These are phyloP conservation scores for Gymnodraco acuticeps DNA, from an alignment of 2,797 vertebrate species.

Conservation along the genomic window DNA sequence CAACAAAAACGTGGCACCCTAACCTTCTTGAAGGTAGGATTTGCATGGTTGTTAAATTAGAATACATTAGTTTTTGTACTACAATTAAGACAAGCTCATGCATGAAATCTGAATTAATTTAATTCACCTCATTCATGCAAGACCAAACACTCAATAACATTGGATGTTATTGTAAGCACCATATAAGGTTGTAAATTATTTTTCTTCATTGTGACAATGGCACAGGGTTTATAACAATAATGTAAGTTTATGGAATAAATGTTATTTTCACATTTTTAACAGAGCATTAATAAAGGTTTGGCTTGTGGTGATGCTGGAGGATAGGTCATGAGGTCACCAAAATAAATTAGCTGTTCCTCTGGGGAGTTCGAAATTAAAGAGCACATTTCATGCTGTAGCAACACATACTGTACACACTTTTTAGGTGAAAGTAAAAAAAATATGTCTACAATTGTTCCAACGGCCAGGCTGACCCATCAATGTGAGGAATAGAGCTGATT, in stretches of 20 bases:
- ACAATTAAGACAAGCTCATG: neutral
- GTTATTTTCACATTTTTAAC: conserved; percentile 30
- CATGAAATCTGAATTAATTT: conserved; percentile 13
- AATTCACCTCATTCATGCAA: neutral
- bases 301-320: conserved; percentile 23
- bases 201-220: neutral
- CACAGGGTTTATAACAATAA: conserved; percentile 21
- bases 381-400: conserved; percentile 30
- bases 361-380: conserved; percentile 22
- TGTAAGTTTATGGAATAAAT: conserved; percentile 31
- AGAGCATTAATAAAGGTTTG: conserved; percentile 25
- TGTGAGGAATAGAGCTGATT: conserved; percentile 46
- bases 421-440: conserved; percentile 29
- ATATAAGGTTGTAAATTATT: neutral
- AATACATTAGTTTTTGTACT: conserved; percentile 3
- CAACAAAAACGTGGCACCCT: neutral
- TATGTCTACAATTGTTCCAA: conserved; percentile 12
- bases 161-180: neutral
- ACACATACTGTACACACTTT: conserved; percentile 27
- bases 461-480: conserved; percentile 23
- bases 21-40: neutral
- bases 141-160: neutral
- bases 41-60: neutral
- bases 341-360: conserved; percentile 28
- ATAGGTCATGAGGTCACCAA: conserved; percentile 27